Base-by-base conservation (phyloP, 2,888 invertebrate species). In the Ferrisia virgata region DNA sequence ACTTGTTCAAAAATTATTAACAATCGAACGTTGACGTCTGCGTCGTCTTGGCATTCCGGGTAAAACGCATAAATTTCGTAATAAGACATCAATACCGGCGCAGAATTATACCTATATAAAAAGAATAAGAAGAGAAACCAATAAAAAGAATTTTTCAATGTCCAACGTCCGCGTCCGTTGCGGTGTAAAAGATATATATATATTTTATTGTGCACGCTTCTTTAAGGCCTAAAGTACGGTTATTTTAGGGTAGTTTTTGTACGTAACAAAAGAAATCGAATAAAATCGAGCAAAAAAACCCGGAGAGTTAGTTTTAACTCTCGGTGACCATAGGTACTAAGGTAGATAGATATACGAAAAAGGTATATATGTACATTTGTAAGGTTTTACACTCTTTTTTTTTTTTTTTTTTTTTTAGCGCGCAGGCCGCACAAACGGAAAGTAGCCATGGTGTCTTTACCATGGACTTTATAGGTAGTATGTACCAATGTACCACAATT, bases 91-190 rank as follows among this genome's bases (percentile, higher is more conserved):
- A 81, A 81, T 81, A 81, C 81, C 0, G 18, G 53, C 36, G 53
- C 36, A 18, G 81, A 81, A 81, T 81, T 58, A 81, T n/a, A n/a
- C n/a, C n/a, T n/a, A n/a, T n/a, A n/a, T n/a, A n/a, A n/a, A n/a
- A n/a, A n/a, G n/a, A n/a, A n/a, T n/a, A n/a, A n/a, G n/a, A 81
- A 81, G 58, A 81, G 81, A 81, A 81, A 81, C 81, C 81, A 81
- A 81, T 81, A 81, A 81, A 81, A 81, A 81, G 81, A 81, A 81
- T 81, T 81, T 81, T 81, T 81, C 81, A 81, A 81, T 81, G 81
- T 81, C 81, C 81, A 36, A 18, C 43, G 36, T 36, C 36, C 36
- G 8, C 36, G 36, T 8, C 36, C 36, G 36, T 36, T 81, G 81
- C 81, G 81, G 81, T 81, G 81, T 81, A 81, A 81, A 81, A 81